phyloP scores from a whole-genome alignment of 2,888 invertebrate species.

The Eumacrocentrus americanus region DNA sequence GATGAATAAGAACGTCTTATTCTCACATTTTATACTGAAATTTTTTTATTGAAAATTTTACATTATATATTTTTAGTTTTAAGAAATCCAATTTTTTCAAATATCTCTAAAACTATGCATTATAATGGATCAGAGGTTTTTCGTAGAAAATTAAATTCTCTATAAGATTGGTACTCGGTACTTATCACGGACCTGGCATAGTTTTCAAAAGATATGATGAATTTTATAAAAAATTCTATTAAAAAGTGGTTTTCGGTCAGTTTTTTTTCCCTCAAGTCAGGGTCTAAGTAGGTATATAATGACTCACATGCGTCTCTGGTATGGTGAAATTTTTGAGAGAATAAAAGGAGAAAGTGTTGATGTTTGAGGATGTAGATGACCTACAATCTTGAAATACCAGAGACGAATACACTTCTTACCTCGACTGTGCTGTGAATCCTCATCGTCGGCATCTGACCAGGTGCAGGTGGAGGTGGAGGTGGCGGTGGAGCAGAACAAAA shows the following conservation, averaged over 20 bases:
- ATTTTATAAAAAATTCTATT: background rate
- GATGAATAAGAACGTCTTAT: too few species aligned
- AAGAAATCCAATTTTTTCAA: too few species aligned
- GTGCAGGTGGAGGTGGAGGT: constrained; percentile 66
- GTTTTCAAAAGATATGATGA: background rate
- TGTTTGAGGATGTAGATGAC: constrained; percentile 3
- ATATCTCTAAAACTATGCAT: too few species aligned
- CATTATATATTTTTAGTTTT: too few species aligned
- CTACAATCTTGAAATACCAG: constrained; percentile 26
- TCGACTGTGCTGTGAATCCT: constrained; percentile 62
- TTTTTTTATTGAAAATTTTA: too few species aligned
- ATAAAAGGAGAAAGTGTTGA: constrained; percentile 1
- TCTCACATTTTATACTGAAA: too few species aligned
- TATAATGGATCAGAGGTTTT: too few species aligned
- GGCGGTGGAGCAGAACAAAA: constrained; percentile 62
- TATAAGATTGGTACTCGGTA: too few species aligned
- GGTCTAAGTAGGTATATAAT: too few species aligned
- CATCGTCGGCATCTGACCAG: constrained; percentile 63
- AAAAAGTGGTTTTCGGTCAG: background rate
- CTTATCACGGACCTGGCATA: too few species aligned
- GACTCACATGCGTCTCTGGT: background rate
- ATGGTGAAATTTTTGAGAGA: background rate
- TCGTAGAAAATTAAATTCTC: too few species aligned
- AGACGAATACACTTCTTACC: constrained; percentile 50
- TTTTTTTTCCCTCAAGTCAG: background rate